Percentiles rank a stretch among this genome's conserved stretches.
These are phyloP conservation scores for Cistogaster globosa DNA, from an alignment of 2,888 invertebrate species.

Conservation along the genomic window DNA sequence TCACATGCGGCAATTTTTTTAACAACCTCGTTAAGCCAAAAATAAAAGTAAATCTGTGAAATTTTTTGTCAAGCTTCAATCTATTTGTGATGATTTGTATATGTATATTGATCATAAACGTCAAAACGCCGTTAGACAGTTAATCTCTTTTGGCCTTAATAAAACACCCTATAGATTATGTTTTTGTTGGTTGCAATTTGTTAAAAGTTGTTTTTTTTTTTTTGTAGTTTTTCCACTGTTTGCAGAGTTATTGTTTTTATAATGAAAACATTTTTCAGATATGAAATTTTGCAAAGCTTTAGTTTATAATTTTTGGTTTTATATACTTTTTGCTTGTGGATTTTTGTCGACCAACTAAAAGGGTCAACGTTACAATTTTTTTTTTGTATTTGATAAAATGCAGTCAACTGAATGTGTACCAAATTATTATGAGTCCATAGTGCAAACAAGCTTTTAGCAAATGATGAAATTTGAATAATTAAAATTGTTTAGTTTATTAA, in stretches of 20 bases:
- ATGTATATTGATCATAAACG: not conserved
- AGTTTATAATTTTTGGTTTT: slow-evolving; percentile 47
- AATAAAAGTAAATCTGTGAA: no score
- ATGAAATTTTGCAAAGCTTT: slow-evolving; percentile 10
- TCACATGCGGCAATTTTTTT: no score
- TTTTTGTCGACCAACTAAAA: slow-evolving; percentile 54
- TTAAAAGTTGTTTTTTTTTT: slow-evolving; percentile 38
- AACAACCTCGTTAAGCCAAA: no score
- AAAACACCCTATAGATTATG: not conserved
- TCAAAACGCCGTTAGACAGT: no score
- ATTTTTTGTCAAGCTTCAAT: not conserved
- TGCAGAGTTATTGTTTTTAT: slow-evolving; percentile 28
- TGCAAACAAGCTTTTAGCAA: slow-evolving; percentile 9
- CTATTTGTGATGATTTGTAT: not conserved
- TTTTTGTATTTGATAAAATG: slow-evolving; percentile 13
- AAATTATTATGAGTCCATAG: not conserved
- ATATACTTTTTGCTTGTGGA: slow-evolving; percentile 39
- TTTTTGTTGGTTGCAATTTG: slow-evolving; percentile 44
- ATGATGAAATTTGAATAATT: slow-evolving; percentile 50
- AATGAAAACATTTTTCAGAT: slow-evolving; percentile 34
- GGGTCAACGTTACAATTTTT: slow-evolving; percentile 49
- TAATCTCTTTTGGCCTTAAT: no score
- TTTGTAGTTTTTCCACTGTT: slow-evolving; percentile 16
- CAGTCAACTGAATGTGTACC: slow-evolving; percentile 15
- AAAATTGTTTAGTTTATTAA: slow-evolving; percentile 42